Conservation (phyloP, 2,797 vertebrate species). For the Parambassis ranga region DNA sequence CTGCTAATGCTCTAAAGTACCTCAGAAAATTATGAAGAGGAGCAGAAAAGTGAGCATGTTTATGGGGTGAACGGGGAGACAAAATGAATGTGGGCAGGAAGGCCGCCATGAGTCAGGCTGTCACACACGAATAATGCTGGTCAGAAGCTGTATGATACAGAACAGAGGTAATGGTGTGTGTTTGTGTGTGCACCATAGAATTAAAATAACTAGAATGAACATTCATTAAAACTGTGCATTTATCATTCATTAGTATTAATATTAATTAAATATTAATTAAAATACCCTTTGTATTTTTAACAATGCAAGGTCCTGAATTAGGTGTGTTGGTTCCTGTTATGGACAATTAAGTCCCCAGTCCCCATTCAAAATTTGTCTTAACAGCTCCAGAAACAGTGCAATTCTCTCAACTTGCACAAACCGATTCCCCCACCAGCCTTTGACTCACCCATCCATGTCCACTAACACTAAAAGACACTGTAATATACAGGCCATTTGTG, state of each 20-base stretch:
- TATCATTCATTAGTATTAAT: too few relatives aligned
- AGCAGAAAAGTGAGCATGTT: background rate
- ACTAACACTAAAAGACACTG: background rate
- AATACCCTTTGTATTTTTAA: too few relatives aligned
- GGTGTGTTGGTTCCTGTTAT: background rate
- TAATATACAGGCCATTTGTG: background rate
- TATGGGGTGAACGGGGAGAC: background rate
- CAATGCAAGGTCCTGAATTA: too few relatives aligned
- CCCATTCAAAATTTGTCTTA: background rate
- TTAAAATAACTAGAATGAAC: background rate
- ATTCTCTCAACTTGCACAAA: background rate
- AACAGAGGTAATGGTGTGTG: background rate
- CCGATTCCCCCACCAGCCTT: background rate
- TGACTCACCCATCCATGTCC: conserved; percentile 4
- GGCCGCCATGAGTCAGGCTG: background rate
- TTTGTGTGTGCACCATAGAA: background rate
- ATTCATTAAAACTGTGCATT: too few relatives aligned
- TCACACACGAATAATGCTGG: background rate
- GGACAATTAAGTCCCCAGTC: background rate
- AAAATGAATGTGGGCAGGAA: background rate
- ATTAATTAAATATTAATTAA: too few relatives aligned
- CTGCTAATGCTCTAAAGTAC: background rate
- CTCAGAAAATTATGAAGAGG: background rate
- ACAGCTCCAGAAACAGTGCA: background rate
- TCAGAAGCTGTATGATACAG: background rate